Conservation (phyloP, 2,888 invertebrate species). For the Ceramica pisi region DNA sequence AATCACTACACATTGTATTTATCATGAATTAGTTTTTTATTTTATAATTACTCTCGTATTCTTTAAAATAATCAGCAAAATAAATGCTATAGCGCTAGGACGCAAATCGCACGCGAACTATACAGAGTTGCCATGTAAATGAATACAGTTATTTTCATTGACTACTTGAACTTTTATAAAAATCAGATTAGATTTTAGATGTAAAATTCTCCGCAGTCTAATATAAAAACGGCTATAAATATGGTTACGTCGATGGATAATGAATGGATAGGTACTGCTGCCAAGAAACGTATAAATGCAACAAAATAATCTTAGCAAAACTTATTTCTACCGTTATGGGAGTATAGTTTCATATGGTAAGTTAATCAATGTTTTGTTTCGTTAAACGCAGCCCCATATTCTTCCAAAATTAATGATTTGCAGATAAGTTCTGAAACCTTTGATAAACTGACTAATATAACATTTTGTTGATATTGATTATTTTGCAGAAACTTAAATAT, state of each 20-base stretch:
- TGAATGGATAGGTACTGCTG: neutral
- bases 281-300: neutral
- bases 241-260: neutral
- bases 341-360: slow-evolving; percentile 29
- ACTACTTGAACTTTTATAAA: neutral
- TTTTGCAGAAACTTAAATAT: neutral
- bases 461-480: rapidly evolving
- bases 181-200: neutral
- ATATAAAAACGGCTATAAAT: neutral
- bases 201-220: neutral
- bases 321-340: slow-evolving; percentile 34
- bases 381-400: slow-evolving; percentile 38
- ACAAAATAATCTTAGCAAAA: neutral
- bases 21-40: slow-evolving; percentile 48
- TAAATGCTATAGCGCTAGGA: slow-evolving; percentile 78
- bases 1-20: slow-evolving; percentile 62
- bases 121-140: slow-evolving; percentile 67
- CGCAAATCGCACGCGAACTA: slow-evolving; percentile 87
- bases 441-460: too few relatives aligned
- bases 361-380: neutral
- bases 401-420: neutral
- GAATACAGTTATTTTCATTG: neutral
- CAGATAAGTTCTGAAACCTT: neutral
- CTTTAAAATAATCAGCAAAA: slow-evolving; percentile 73
- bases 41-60: slow-evolving; percentile 62